Evolutionary conservation across 2,888 invertebrate genomes (phyloP).

Genomic region (Tigriopus californicus): DNA sequence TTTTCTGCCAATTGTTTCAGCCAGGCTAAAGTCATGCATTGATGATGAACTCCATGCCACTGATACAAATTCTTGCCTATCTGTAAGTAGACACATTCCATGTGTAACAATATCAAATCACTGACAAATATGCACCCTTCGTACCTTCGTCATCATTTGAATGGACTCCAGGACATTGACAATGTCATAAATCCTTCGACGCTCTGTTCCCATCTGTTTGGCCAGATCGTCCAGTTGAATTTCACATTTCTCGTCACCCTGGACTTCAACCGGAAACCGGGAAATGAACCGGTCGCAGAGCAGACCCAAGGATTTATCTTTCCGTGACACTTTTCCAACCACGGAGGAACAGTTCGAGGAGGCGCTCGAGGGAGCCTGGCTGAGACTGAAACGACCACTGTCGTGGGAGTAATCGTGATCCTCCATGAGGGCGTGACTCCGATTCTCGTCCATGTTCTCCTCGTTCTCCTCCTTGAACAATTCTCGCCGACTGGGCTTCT

Average conservation of each 20-base stretch:
- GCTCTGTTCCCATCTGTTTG: constrained; percentile 41
- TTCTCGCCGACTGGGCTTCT: neutral
- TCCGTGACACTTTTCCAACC: constrained; percentile 24
- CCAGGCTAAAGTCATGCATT: constrained; percentile 39
- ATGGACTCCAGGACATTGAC: constrained; percentile 51
- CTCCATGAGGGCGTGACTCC: neutral
- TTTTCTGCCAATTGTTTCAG: constrained; percentile 40
- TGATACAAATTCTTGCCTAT: constrained; percentile 42
- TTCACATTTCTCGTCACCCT: constrained; percentile 29
- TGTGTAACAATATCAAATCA: too few relatives aligned
- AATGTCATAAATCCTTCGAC: constrained; percentile 50
- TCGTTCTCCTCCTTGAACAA: neutral
- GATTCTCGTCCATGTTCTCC: neutral
- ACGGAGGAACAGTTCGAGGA: neutral
- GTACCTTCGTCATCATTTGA: constrained; percentile 41
- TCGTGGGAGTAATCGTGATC: neutral
- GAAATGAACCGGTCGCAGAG: constrained; percentile 38
- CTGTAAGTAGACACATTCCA: constrained; percentile 19
- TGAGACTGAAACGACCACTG: neutral
- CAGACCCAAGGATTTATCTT: constrained; percentile 40
- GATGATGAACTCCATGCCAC: constrained; percentile 45
- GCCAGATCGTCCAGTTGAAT: constrained; percentile 45
- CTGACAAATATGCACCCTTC: neutral
- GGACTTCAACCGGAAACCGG: constrained; percentile 35
- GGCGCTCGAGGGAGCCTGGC: neutral